Evolutionary conservation across 1,140 invertebrate species (phyloP).

Genomic region (Lepidotrigona ventralis): DNA sequence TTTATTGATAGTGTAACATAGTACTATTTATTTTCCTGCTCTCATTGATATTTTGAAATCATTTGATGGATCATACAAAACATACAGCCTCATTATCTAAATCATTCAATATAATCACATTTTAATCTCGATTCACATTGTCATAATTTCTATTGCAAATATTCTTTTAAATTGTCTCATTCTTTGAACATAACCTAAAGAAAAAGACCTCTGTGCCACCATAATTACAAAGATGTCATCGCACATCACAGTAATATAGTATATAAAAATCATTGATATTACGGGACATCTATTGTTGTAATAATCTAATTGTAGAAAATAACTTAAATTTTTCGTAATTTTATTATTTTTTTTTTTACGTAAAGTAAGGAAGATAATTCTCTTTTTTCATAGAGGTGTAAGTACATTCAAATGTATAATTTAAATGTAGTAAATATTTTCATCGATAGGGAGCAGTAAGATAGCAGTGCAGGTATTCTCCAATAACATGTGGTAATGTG

Average conservation of each 20-base stretch:
- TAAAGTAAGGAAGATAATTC: not conserved
- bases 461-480: not conserved
- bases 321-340: not conserved
- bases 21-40: not conserved
- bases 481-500: not conserved
- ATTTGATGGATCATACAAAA: not conserved
- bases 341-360: not conserved
- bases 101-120: not conserved
- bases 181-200: constrained; percentile 1
- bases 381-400: not conserved
- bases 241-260: no score
- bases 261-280: not conserved
- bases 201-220: not conserved
- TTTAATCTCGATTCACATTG: not conserved
- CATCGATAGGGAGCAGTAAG: not conserved
- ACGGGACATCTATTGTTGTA: no score
- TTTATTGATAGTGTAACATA: not conserved
- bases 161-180: not conserved
- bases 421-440: not conserved
- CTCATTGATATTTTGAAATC: not conserved
- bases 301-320: not conserved
- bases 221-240: not conserved
- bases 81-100: not conserved
- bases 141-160: not conserved
- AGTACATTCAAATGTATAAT: not conserved